Base-by-base conservation (phyloP, 1,140 invertebrate genomes). In the Lutraria rhynchaena region DNA sequence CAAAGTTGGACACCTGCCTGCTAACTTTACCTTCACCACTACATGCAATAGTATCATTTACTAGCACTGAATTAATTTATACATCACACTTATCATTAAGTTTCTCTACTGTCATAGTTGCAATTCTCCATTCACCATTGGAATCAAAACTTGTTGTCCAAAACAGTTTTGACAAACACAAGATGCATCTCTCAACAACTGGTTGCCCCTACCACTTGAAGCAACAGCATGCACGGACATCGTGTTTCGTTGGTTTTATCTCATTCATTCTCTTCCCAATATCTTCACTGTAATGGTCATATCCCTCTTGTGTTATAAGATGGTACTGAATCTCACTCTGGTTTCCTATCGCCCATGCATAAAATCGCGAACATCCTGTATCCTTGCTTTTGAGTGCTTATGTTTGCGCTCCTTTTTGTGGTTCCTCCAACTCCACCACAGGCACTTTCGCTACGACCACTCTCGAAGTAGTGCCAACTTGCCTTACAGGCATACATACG, bases 381-480 rank as follows among this genome's bases (percentile, higher is more conserved):
- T n/a, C n/a, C n/a, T n/a, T n/a, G n/a, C n/a, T n/a, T n/a, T n/a
- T n/a, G n/a, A n/a, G n/a, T n/a, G n/a, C n/a, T n/a, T n/a, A n/a
- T 24, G 24, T 75, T 70, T 11, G 77, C 83, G 31, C 19, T 81
- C 5, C 77, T 51, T 49, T 81, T 84, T 1, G 76, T 44, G 3
- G 83, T 81, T 0, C 71, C 83, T 11, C 58, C 75, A 0, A 84
- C 19, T 1, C 77, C 70, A 51, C 81, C 77, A 55, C 71, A 81
- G 3, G 77, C 35, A 1, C 75, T 65, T 31, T 84, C 76, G 3
- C 63, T 57, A 35, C 69, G 69, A 7, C 75, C 74, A 9, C 57
- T 58, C 37, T 85, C 81, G 29, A 85, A 83, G 24, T 71, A 81
- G 27, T 85, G 69, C 82, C 76, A 83, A 1, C 17, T 24, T 15